Conservation (phyloP, 1,140 invertebrate genomes). For the Drosophila athabasca region DNA sequence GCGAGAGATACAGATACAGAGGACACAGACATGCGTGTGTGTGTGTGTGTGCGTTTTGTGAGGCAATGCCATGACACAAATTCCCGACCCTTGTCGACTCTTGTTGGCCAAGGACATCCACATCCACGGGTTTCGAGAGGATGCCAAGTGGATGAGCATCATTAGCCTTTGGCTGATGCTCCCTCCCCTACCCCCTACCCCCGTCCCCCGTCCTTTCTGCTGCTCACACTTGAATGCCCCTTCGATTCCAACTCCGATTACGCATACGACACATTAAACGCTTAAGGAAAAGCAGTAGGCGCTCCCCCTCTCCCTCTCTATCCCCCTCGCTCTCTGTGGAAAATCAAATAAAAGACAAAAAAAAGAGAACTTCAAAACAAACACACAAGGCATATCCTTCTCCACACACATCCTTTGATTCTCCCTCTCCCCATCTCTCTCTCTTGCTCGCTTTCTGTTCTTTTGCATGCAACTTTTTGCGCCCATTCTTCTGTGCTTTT, state of each 20-base stretch:
- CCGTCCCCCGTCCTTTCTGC: not conserved
- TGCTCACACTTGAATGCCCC: conserved; percentile 29
- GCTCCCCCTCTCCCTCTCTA: not conserved
- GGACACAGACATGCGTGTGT: too few relatives aligned
- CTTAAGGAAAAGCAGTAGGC: conserved; percentile 31
- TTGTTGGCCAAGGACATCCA: conserved; percentile 18
- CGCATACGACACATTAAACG: conserved; percentile 72
- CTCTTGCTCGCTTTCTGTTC: too few relatives aligned
- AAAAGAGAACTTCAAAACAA: conserved; percentile 36
- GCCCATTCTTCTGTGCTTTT: conserved; percentile 18
- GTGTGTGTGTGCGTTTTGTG: too few relatives aligned
- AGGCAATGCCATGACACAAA: conserved; percentile 63
- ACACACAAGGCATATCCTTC: conserved; percentile 29
- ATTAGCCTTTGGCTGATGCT: conserved; percentile 52
- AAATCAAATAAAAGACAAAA: conserved; percentile 60
- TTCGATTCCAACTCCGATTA: conserved; percentile 52
- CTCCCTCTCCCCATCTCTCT: not conserved
- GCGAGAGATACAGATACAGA: too few relatives aligned
- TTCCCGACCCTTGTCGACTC: conserved; percentile 47
- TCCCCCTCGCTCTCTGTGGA: not conserved
- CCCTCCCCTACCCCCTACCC: not conserved
- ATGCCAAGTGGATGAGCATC: conserved; percentile 31
- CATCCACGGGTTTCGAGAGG: not conserved
- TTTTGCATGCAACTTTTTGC: conserved; percentile 69
- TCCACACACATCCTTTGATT: conserved; percentile 34